Base-by-base conservation (phyloP, 2,797 vertebrate genomes). In the Caiman crocodilus region DNA sequence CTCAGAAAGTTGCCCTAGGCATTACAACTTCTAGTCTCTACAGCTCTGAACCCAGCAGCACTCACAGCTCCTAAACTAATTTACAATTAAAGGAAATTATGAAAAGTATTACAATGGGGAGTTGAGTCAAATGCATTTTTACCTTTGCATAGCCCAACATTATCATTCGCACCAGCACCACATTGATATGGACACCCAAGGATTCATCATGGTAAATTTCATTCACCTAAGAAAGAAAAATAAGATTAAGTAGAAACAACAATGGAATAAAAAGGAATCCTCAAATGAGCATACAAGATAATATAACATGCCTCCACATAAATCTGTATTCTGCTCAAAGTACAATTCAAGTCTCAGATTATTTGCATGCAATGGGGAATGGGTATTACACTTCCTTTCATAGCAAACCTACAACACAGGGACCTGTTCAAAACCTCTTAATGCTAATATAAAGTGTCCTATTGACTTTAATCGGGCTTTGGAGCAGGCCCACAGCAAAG, bases 161-260 rank as follows among this genome's bases (percentile, higher is more conserved):
- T 96, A 99, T 99, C 99, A 99, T 99, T 90, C 99, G 98, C 74
- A 99, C 99, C 93, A 99, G 97, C n/a, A 99, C 99, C 12, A 99
- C 99, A 1, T 99, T 99, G 92, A 99, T 99, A 93, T 99, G 99
- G 25, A 98, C 98, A 1, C 98, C 99, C 28, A 99, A 97, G 2
- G 99, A 99, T 79, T 99, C 99, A 14, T 99, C 99, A 0, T 99
- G 99, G 98, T 99, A 99, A 94, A 99, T 99, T 96, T 99, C 99
- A 84, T 99, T 99, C 94, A 99, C 99, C 99, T 99, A 96, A 88
- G 89, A 94, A 87, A 32, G 25, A 11, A 94, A 32, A 94, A 18
- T 32, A 76, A 11, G 28, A 78, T 28, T 26, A 25, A 59, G 5
- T 73, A 65, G 28, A 35, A 65, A 69, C 57, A 57, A 18, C 6